These are phyloP conservation scores for Fragum sueziense DNA, from an alignment of 2,888 invertebrate genomes.

Conservation along the genomic window DNA sequence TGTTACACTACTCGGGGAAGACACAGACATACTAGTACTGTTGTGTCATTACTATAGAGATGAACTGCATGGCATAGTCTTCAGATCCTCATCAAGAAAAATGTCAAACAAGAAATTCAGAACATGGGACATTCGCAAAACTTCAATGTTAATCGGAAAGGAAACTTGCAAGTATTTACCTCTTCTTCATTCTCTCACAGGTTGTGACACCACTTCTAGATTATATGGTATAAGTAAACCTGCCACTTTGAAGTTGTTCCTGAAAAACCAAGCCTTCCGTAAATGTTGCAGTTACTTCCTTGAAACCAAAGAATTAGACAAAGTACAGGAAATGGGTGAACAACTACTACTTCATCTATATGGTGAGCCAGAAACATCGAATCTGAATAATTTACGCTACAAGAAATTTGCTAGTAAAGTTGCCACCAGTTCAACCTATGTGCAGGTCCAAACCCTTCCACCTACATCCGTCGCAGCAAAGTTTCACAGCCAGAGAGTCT, in stretches of 20 bases:
- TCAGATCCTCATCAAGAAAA: slow-evolving; percentile 8
- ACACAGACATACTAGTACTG: slow-evolving; percentile 35
- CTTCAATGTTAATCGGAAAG: slow-evolving; percentile 34
- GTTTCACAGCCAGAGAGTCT: background rate
- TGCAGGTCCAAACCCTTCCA: background rate
- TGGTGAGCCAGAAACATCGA: slow-evolving; percentile 29
- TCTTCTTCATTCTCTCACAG: slow-evolving; percentile 55
- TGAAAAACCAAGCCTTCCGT: background rate
- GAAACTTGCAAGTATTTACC: slow-evolving; percentile 29
- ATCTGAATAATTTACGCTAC: slow-evolving; percentile 42
- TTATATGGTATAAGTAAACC: slow-evolving; percentile 55
- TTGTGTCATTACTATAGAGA: background rate
- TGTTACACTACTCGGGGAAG: slow-evolving; percentile 12
- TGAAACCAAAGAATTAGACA: background rate
- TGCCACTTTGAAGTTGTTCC: slow-evolving; percentile 14
- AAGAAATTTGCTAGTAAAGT: slow-evolving; percentile 52
- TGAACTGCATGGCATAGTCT: background rate
- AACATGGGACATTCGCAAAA: slow-evolving; percentile 54
- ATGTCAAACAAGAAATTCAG: background rate
- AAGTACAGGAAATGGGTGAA: background rate
- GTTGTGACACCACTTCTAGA: slow-evolving; percentile 58
- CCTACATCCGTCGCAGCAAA: background rate
- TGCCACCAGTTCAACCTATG: background rate
- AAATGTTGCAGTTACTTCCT: background rate
- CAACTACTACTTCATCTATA: slow-evolving; percentile 8